A percentile compares a stretch with the other conserved stretches of the same genome.
phyloP scores from a whole-genome alignment of 2,797 vertebrate species.

The Arctocebus calabarensis region DNA sequence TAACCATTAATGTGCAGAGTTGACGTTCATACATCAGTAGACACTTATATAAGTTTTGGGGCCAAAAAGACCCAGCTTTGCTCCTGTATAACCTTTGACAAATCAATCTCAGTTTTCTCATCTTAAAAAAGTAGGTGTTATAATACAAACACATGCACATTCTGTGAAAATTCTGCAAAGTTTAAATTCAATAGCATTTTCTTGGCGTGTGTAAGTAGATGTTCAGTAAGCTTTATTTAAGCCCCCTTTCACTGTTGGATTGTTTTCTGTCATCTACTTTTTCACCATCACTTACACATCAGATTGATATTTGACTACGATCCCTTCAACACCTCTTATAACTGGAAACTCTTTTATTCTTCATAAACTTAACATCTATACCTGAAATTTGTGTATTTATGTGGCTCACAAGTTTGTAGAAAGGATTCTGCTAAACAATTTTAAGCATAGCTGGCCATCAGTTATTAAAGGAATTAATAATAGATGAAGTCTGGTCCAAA shows the following conservation, averaged over 20 bases:
- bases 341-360: background rate
- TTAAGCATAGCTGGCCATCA: background rate
- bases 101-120: background rate
- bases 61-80: background rate
- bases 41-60: background rate
- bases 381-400: slow-evolving; percentile 6
- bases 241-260: background rate
- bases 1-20: too few relatives aligned
- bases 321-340: background rate
- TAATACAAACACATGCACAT: background rate
- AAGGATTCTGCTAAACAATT: slow-evolving; percentile 36
- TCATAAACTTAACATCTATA: background rate
- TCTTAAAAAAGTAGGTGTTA: slow-evolving; percentile 24
- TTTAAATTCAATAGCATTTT: background rate
- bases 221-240: background rate
- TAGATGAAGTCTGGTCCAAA: slow-evolving; percentile 32
- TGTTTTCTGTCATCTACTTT: background rate
- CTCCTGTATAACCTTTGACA: background rate
- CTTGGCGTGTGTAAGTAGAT: background rate
- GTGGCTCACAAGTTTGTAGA: background rate
- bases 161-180: background rate
- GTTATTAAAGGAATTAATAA: slow-evolving; percentile 54
- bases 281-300: background rate
- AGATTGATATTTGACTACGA: background rate
- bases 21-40: background rate